A percentile compares a stretch with the other conserved stretches of the same genome.
phyloP scores from a whole-genome alignment of 2,888 invertebrate species.

The Dinocampus coccinellae region DNA sequence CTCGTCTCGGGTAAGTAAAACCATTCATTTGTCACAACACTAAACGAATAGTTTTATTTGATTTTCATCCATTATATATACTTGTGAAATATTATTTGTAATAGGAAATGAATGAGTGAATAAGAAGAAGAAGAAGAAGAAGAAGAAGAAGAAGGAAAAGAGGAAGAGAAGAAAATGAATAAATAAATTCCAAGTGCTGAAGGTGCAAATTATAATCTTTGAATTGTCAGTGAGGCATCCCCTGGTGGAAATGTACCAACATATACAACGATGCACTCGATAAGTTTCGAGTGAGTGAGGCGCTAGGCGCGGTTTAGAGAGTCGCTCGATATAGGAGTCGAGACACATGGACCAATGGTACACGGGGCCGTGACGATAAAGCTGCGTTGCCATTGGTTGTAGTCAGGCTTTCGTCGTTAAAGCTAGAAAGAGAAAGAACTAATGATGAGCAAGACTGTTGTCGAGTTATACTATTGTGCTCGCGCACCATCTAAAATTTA shows the following conservation, averaged over 20 bases:
- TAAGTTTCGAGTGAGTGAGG: neutral
- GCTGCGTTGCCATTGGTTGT: slow-evolving; percentile 62
- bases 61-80: too few species aligned
- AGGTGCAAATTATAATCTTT: too few species aligned
- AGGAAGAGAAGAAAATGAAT: too few species aligned
- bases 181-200: too few species aligned
- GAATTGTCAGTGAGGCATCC: neutral
- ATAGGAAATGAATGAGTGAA: neutral
- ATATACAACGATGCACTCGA: neutral
- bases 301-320: slow-evolving; percentile 65
- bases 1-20: too few species aligned
- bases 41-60: too few species aligned
- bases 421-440: slow-evolving; percentile 24
- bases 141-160: too few species aligned
- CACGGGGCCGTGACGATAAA: slow-evolving; percentile 56
- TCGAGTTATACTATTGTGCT: slow-evolving; percentile 35
- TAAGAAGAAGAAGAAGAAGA: too few species aligned
- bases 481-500: slow-evolving; percentile 43
- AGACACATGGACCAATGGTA: slow-evolving; percentile 61
- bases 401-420: slow-evolving; percentile 49
- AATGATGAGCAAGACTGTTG: slow-evolving; percentile 30
- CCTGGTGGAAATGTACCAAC: neutral
- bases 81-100: too few species aligned
- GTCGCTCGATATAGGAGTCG: slow-evolving; percentile 65
- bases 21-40: too few species aligned